Conservation (phyloP, 2,888 invertebrate species). For the Barypeithes pellucidus region DNA sequence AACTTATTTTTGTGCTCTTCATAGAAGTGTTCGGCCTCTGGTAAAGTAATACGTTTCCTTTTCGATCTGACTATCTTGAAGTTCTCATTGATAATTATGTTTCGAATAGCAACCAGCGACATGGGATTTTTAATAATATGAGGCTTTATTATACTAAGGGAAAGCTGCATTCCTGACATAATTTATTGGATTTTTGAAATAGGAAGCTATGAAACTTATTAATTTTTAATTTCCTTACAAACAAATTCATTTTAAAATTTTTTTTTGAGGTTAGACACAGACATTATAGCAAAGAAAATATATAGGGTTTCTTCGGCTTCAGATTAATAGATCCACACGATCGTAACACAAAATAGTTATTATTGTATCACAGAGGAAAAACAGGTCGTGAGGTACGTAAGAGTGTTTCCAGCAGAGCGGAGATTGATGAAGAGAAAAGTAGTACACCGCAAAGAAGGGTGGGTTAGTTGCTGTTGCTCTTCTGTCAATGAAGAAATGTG, state of each 20-base stretch:
- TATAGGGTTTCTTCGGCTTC: too few species aligned
- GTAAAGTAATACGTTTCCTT: slow-evolving; percentile 75
- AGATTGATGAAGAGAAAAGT: too few species aligned
- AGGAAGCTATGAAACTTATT: too few species aligned
- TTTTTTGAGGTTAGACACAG: not conserved
- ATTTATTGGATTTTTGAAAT: not conserved
- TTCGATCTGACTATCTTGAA: slow-evolving; percentile 84
- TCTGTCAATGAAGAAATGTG: too few species aligned
- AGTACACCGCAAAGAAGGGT: too few species aligned
- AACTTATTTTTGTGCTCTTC: slow-evolving; percentile 87
- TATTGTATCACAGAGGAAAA: too few species aligned
- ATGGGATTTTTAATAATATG: slow-evolving; percentile 86
- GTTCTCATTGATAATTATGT: slow-evolving; percentile 77
- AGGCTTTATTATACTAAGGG: slow-evolving; percentile 91
- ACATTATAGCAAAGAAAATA: too few species aligned
- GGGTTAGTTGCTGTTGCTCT: too few species aligned
- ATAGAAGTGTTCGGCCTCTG: slow-evolving; percentile 85
- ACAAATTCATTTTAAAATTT: not conserved
- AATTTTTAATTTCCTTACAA: not conserved
- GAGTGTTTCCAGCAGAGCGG: too few species aligned
- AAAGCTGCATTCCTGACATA: slow-evolving; percentile 76
- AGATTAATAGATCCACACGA: too few species aligned
- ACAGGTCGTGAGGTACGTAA: too few species aligned
- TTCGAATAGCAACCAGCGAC: slow-evolving; percentile 79
- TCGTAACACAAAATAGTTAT: too few species aligned